Evolutionary conservation across 1,140 invertebrate species (phyloP).

Genomic region (Pogonomyrmex barbatus): DNA sequence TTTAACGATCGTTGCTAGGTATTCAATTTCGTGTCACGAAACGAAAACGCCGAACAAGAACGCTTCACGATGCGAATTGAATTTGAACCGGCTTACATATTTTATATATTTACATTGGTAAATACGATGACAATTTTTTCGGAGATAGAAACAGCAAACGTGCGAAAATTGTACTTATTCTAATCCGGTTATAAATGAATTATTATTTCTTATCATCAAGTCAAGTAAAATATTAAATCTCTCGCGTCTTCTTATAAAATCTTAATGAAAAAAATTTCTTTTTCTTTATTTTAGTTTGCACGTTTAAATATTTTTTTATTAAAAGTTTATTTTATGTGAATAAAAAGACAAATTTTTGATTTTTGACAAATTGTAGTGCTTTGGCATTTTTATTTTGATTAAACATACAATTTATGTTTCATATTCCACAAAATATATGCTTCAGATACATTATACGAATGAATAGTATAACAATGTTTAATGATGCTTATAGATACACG

Average conservation of each 20-base stretch:
- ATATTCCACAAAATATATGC: background rate
- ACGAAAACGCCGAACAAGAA: conserved; percentile 20
- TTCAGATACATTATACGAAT: background rate
- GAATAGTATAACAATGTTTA: background rate
- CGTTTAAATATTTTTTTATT: background rate
- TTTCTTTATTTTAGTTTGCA: conserved; percentile 1
- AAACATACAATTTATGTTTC: background rate
- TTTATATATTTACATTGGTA: conserved; percentile 5
- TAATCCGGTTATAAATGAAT: conserved; percentile 5
- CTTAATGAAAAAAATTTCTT: background rate
- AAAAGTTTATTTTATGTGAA: background rate
- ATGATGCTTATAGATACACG: background rate
- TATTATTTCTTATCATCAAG: background rate
- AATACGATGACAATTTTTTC: conserved; percentile 10
- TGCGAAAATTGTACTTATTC: background rate
- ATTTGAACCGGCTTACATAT: conserved; percentile 1
- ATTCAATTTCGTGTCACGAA: conserved; percentile 45
- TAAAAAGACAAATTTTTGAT: background rate
- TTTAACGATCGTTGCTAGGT: conserved; percentile 53
- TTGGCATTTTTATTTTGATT: background rate
- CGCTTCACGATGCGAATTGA: conserved; percentile 11
- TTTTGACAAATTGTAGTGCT: background rate
- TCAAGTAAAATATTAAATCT: background rate
- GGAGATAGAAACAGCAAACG: background rate
- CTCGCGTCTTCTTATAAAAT: background rate